phyloP scores from a whole-genome alignment of 2,113 vertebrate species.

The Setophaga petechia region DNA sequence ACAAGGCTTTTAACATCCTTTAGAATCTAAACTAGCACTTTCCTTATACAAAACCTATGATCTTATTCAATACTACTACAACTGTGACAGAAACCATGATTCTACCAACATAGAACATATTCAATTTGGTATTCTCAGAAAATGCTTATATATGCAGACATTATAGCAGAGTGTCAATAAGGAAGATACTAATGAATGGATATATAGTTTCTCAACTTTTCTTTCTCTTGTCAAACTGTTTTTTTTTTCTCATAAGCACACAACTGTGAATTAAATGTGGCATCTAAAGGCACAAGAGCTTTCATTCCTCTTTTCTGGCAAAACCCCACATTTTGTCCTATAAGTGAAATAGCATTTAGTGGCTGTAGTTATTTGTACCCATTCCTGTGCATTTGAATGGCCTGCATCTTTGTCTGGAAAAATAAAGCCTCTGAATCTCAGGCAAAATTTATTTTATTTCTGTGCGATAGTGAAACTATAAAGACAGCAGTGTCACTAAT shows the following conservation, averaged over 20 bases:
- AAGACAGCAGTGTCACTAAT: neutral
- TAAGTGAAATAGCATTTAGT: neutral
- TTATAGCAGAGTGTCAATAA: neutral
- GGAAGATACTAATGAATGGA: neutral
- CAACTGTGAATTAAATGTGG: neutral
- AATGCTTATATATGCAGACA: neutral
- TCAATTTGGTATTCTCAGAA: neutral
- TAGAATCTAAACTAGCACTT: neutral
- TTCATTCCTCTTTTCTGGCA: neutral
- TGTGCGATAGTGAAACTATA: neutral
- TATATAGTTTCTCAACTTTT: neutral
- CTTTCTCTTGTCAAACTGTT: neutral
- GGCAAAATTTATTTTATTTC: neutral
- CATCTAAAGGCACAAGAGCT: neutral
- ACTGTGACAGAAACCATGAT: neutral
- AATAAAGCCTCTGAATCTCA: neutral
- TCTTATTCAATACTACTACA: neutral
- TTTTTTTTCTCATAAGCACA: neutral
- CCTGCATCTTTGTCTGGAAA: neutral
- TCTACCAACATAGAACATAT: fast-evolving
- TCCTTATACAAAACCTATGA: neutral
- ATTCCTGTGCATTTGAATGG: neutral
- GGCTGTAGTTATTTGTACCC: neutral
- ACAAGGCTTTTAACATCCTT: neutral
- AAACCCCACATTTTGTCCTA: neutral